A percentile compares a stretch with the other conserved stretches of the same genome.
phyloP scores from a whole-genome alignment of 1,140 invertebrate species.

The Zaprionus vittiger region DNA sequence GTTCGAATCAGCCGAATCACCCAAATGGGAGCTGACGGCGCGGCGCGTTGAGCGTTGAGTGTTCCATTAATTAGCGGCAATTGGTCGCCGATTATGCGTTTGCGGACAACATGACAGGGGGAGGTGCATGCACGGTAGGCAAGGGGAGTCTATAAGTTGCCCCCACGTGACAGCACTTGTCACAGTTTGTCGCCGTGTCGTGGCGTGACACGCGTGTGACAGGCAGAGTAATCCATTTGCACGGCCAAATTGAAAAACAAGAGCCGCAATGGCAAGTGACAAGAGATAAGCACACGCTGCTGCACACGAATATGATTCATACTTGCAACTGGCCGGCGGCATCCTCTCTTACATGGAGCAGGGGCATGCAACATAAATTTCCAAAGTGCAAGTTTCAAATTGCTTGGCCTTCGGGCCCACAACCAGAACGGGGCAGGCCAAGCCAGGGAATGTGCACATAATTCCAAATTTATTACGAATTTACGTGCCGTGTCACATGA shows the following conservation, averaged over 20 bases:
- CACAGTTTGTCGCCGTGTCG: slow-evolving; percentile 35
- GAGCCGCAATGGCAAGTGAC: slow-evolving; percentile 6
- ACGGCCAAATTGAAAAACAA: slow-evolving; percentile 61
- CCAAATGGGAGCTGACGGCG: not conserved
- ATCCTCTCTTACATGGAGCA: not conserved
- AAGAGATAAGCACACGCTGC: slow-evolving; percentile 12
- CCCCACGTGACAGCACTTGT: slow-evolving; percentile 12
- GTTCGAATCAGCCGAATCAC: not conserved
- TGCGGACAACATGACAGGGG: not conserved
- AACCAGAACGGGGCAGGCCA: slow-evolving; percentile 10
- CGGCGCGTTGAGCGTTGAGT: not conserved
- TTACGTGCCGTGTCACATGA: slow-evolving; percentile 71
- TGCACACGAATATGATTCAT: slow-evolving; percentile 20
- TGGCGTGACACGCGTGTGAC: slow-evolving; percentile 33
- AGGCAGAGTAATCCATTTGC: slow-evolving; percentile 68
- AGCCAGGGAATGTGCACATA: slow-evolving; percentile 77
- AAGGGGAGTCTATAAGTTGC: too few species aligned
- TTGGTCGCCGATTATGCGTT: not conserved
- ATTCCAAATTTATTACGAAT: slow-evolving; percentile 79
- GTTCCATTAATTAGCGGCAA: slow-evolving; percentile 1
- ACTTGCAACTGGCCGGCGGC: slow-evolving; percentile 25
- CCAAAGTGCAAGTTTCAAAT: slow-evolving; percentile 81
- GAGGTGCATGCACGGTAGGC: not conserved
- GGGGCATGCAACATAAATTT: slow-evolving; percentile 72
- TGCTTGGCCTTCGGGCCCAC: slow-evolving; percentile 70